A percentile compares a stretch with the other conserved stretches of the same genome.
These are phyloP conservation scores for Carterocephalus palaemon DNA, from an alignment of 2,888 invertebrate genomes.

Conservation along the genomic window DNA sequence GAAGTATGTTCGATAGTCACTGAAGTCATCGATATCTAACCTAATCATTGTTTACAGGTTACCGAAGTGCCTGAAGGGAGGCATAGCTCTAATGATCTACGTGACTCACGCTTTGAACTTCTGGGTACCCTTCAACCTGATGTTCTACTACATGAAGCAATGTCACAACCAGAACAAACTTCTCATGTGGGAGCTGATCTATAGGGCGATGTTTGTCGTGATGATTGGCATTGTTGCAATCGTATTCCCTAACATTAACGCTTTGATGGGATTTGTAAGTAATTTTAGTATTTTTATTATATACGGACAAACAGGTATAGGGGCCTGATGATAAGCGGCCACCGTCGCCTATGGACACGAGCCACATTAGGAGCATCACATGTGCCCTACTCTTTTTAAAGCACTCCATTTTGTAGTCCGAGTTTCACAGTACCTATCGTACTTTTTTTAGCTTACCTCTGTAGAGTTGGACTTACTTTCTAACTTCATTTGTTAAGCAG, in stretches of 20 bases:
- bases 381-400: no score
- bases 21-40: no score
- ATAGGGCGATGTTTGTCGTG: slow-evolving; percentile 43
- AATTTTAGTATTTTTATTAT: no score
- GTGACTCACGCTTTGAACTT: slow-evolving; percentile 61
- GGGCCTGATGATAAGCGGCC: no score
- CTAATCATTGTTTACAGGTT: slow-evolving; percentile 46
- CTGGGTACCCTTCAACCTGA: slow-evolving; percentile 58
- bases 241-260: slow-evolving; percentile 52
- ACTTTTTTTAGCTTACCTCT: neutral
- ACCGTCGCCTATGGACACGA: no score
- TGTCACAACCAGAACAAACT: slow-evolving; percentile 28
- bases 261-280: slow-evolving; percentile 68
- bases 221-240: slow-evolving; percentile 43
- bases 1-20: no score
- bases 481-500: no score
- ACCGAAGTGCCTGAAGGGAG: slow-evolving; percentile 49
- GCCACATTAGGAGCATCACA: neutral
- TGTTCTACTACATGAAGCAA: slow-evolving; percentile 49
- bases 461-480: no score
- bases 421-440: neutral
- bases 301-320: no score
- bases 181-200: slow-evolving; percentile 46
- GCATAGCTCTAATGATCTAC: slow-evolving; percentile 56
- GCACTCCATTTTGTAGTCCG: no score